Conservation (phyloP, 1,140 invertebrate species). For the Lasioglossum albipes region DNA sequence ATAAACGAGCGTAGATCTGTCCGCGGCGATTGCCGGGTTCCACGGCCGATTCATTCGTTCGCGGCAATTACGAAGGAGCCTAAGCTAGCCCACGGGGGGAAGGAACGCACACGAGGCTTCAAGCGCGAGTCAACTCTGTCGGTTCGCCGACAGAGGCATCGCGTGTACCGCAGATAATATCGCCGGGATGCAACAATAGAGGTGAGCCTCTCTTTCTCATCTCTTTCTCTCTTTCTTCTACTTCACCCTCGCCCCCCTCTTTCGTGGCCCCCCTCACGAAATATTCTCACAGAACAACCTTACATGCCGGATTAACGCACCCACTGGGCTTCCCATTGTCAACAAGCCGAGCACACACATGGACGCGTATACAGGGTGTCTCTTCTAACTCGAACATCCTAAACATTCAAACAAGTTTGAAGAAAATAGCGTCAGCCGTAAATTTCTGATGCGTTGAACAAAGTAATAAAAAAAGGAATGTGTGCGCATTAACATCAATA, state of each 20-base stretch:
- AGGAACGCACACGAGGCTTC: conserved; percentile 52
- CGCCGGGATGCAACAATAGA: conserved; percentile 63
- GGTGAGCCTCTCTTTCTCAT: conserved; percentile 33
- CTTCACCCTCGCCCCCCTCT: conserved; percentile 10
- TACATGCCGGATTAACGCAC: conserved; percentile 59
- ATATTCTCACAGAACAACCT: conserved; percentile 66
- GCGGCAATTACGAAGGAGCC: conserved; percentile 61
- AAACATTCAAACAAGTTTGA: no score
- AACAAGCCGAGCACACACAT: conserved; percentile 35
- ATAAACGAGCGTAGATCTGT: conserved; percentile 38
- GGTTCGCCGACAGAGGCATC: conserved; percentile 64
- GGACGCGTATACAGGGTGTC: background rate
- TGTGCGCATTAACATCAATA: no score
- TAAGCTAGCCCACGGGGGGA: no score
- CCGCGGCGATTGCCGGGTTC: conserved; percentile 38
- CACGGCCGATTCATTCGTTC: conserved; percentile 36
- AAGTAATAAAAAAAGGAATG: no score
- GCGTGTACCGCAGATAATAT: conserved; percentile 65
- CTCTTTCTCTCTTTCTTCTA: background rate
- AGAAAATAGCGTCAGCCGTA: no score
- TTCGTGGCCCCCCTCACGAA: conserved; percentile 41
- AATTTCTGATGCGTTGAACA: no score
- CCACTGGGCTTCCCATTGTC: conserved; percentile 68
- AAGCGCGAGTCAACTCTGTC: conserved; percentile 55
- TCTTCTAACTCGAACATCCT: no score